Percentiles rank a stretch among this genome's conserved stretches.
Conservation (phyloP, 1,140 invertebrate genomes). For the Drosophila guanche region DNA sequence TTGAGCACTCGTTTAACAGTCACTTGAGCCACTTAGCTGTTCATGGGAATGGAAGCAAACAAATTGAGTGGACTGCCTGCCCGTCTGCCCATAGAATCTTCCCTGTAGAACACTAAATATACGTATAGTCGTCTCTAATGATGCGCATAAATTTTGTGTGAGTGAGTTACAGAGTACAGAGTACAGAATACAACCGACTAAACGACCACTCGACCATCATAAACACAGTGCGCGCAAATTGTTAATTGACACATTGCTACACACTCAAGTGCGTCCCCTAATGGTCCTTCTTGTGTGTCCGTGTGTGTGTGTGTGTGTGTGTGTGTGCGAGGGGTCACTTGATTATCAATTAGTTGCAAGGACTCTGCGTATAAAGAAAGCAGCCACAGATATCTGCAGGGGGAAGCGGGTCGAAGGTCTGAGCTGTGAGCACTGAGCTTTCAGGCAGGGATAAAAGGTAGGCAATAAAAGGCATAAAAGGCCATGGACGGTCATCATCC, state of each 20-base stretch:
- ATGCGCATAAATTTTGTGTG: slow-evolving; percentile 59
- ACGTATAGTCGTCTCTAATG: slow-evolving; percentile 53
- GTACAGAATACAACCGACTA: slow-evolving; percentile 12
- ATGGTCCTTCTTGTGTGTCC: slow-evolving; percentile 13
- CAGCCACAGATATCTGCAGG: not conserved
- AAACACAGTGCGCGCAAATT: slow-evolving; percentile 66
- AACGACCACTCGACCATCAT: slow-evolving; percentile 18
- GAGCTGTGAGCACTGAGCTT: too few species aligned
- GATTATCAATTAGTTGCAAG: slow-evolving; percentile 29
- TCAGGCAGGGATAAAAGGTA: too few species aligned
- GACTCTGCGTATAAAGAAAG: not conserved
- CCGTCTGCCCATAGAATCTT: slow-evolving; percentile 12
- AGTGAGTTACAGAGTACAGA: slow-evolving; percentile 9
- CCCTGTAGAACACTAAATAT: slow-evolving; percentile 16
- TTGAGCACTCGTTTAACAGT: slow-evolving; percentile 2
- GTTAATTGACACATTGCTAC: slow-evolving; percentile 72
- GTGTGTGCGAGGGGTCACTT: not conserved
- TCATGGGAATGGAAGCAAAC: slow-evolving; percentile 61
- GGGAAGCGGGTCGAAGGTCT: not conserved
- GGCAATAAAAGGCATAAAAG: too few species aligned
- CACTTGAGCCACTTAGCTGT: slow-evolving; percentile 67
- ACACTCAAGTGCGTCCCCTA: slow-evolving; percentile 54
- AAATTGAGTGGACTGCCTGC: slow-evolving; percentile 56
- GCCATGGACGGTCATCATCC: too few species aligned
- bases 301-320: not conserved